Evolutionary conservation across 2,888 invertebrate species (phyloP), one percentile per base, ranked within the genome.

Genomic region (Hydroisotoma schaefferi): DNA sequence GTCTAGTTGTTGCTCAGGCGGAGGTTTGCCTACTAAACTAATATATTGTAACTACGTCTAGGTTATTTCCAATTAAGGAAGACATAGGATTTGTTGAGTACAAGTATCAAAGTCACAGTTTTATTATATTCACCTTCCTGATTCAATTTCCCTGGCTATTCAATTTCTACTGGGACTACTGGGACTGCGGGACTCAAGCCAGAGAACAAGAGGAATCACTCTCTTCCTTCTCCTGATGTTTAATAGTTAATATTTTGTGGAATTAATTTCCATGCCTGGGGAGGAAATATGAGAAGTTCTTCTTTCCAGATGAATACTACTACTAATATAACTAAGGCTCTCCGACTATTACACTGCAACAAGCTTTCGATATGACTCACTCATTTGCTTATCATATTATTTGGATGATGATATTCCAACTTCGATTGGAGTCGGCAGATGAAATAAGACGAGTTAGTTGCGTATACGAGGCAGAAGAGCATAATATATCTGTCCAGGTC

Each of bases 181-280:
- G 43, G n/a, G n/a, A n/a, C n/a, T n/a, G n/a, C n/a, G n/a, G 54
- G 38, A 18, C 26, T 8, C 27, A 5, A 3, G 46, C 4, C 4
- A 23, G 46, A 46, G 46, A 25, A 46, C 6, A 46, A 23, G 46
- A 46, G 25, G 46, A 46, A 46, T 46, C 46, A 23, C 53, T 53
- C 53, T 43, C 25, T 46, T 43, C 33, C 47, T 48, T 26, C 47
- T 66, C 57, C 61, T 71, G 59, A 64, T 69, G 62, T 68, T 69
- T 71, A 73, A 73, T 73, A 73, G 71, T 73, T 73, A 72, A 73
- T 73, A 73, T 73, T 73, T 73, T 73, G 71, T 71, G 69, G 73
- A 73, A 73, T 73, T 73, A 73, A 72, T 73, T 73, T 72, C 67
- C 69, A 66, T 71, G 71, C 69, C 73, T 69, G 62, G 70, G 70